Percentiles rank a stretch among this genome's conserved stretches.
Conservation (phyloP, 2,113 vertebrate genomes). For the Vidua chalybeata region DNA sequence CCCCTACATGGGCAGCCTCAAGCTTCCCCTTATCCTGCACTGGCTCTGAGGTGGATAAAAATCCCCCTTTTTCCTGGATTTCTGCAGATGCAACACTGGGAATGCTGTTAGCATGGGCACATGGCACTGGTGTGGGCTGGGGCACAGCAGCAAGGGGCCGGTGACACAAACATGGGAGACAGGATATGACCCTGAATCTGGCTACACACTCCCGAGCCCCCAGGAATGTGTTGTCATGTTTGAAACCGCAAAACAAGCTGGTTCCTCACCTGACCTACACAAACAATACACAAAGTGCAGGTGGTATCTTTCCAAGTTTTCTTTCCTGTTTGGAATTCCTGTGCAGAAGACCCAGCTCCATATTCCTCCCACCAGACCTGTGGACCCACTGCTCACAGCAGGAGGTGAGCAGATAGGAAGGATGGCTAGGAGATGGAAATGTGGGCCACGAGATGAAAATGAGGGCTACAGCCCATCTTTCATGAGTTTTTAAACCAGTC, state of each 20-base stretch:
- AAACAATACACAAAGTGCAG: rapidly evolving
- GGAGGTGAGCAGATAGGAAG: background rate
- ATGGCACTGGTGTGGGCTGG: background rate
- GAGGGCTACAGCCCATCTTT: background rate
- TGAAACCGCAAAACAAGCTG: rapidly evolving
- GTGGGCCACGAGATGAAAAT: background rate
- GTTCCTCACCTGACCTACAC: background rate
- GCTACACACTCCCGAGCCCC: rapidly evolving
- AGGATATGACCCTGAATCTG: rapidly evolving
- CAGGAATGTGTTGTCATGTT: rapidly evolving
- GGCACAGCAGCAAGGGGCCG: background rate
- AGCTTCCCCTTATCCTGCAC: background rate
- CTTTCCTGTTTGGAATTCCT: background rate
- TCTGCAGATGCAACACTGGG: background rate
- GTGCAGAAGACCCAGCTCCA: rapidly evolving
- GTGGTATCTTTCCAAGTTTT: background rate
- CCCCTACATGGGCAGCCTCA: rapidly evolving
- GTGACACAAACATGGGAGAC: rapidly evolving
- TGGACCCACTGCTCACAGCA: background rate
- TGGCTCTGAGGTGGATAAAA: background rate
- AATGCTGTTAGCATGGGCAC: rapidly evolving
- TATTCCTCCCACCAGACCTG: background rate
- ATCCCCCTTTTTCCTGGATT: background rate
- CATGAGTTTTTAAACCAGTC: background rate
- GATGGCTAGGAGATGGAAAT: background rate